A percentile compares a stretch with the other conserved stretches of the same genome.
These are phyloP conservation scores for Grus americana DNA, from an alignment of 2,113 vertebrate genomes.

Conservation along the genomic window DNA sequence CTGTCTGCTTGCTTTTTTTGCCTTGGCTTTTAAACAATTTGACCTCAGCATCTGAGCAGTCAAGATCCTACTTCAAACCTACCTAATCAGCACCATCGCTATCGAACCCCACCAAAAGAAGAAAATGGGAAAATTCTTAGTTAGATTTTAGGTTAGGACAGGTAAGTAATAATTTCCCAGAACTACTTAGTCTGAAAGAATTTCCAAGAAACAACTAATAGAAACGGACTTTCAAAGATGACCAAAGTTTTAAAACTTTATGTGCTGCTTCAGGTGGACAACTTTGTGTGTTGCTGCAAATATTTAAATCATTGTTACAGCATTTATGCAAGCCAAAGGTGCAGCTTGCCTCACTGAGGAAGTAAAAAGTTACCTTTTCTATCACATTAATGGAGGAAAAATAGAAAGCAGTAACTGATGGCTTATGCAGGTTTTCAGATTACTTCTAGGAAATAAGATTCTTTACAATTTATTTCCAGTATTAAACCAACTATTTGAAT, in stretches of 20 bases:
- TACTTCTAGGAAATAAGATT: background rate
- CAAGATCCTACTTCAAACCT: background rate
- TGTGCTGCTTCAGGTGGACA: background rate
- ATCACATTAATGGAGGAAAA: background rate
- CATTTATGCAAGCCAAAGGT: background rate
- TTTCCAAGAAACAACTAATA: background rate
- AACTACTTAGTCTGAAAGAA: background rate
- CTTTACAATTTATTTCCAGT: background rate
- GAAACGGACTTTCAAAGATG: background rate
- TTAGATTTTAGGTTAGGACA: background rate
- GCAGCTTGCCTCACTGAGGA: background rate
- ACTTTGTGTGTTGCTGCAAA: background rate
- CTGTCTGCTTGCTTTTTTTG: background rate
- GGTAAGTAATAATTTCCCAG: background rate
- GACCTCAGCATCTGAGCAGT: background rate
- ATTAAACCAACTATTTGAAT: background rate
- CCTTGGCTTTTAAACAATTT: background rate
- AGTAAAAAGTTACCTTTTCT: background rate
- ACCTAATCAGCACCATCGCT: background rate
- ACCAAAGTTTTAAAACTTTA: background rate
- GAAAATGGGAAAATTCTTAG: background rate
- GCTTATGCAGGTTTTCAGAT: background rate
- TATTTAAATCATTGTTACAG: background rate
- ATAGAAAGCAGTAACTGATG: background rate
- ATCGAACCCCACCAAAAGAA: background rate